A percentile compares a stretch with the other conserved stretches of the same genome.
These are phyloP conservation scores for Xiphophorus maculatus DNA, from an alignment of 2,113 vertebrate genomes.

Conservation along the genomic window DNA sequence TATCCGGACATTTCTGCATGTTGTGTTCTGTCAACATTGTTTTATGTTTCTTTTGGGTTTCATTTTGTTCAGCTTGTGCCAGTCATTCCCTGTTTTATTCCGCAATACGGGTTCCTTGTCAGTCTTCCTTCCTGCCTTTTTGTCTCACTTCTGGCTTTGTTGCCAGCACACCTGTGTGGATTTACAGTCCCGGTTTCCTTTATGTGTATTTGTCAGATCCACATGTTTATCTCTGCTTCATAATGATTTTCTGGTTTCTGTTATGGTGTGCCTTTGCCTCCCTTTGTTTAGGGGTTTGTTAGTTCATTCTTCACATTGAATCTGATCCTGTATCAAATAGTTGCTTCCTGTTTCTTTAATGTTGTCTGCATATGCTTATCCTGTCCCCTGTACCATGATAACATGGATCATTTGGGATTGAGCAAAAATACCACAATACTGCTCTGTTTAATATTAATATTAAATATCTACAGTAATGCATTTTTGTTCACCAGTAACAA, in stretches of 20 bases:
- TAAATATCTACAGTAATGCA: too few relatives aligned
- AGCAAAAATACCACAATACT: too few relatives aligned
- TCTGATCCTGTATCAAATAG: too few relatives aligned
- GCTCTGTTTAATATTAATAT: too few relatives aligned
- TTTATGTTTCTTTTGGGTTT: neutral
- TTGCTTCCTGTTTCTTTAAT: too few relatives aligned
- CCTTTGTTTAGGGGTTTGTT: neutral
- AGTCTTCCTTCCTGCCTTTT: neutral
- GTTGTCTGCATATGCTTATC: too few relatives aligned
- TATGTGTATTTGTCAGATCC: neutral
- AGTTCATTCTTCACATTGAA: too few relatives aligned
- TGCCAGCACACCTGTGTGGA: neutral
- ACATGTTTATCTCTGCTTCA: too few relatives aligned
- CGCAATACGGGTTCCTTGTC: neutral
- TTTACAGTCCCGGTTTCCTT: neutral
- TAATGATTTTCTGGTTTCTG: too few relatives aligned
- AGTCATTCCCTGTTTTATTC: neutral
- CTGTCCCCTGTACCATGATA: too few relatives aligned
- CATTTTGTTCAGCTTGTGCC: neutral
- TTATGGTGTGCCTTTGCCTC: neutral
- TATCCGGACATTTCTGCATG: neutral
- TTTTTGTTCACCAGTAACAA: too few relatives aligned
- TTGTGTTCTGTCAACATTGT: neutral
- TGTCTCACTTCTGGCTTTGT: neutral
- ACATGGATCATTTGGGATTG: too few relatives aligned